phyloP scores from a whole-genome alignment of 2,113 vertebrate species.

The Laticauda colubrina region DNA sequence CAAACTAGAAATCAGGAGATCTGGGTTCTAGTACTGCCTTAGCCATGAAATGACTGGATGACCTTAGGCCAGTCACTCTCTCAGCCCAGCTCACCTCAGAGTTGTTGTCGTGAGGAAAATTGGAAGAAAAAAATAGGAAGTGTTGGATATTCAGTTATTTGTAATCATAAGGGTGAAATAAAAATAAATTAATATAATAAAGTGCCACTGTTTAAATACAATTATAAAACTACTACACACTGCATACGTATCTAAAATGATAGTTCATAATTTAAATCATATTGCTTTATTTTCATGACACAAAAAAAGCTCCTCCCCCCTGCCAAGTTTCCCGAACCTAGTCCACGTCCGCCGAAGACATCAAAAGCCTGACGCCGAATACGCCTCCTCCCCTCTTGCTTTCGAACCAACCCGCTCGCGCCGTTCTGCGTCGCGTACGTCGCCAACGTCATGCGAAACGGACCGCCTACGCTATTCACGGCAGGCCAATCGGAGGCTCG shows the following conservation, averaged over 20 bases:
- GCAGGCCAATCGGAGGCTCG: slow-evolving; percentile 30
- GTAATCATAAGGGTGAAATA: not conserved
- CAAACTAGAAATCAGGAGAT: not conserved
- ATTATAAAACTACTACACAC: not conserved
- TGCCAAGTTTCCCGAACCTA: not conserved
- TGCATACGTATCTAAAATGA: not conserved
- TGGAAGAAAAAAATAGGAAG: not conserved
- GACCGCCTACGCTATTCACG: not conserved
- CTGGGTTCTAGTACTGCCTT: not conserved
- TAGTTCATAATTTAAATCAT: not conserved
- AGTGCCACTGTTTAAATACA: not conserved
- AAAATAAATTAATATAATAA: not conserved
- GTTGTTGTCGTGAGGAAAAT: not conserved
- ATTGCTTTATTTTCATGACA: not conserved
- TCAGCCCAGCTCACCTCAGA: not conserved
- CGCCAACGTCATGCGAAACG: not conserved
- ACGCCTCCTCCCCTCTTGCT: no score
- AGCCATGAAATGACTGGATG: not conserved
- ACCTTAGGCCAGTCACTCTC: not conserved
- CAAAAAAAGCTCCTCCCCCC: not conserved
- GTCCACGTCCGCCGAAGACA: not conserved
- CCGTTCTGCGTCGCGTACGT: slow-evolving; percentile 50
- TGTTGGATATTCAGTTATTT: not conserved
- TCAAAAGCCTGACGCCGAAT: not conserved
- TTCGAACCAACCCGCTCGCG: slow-evolving; percentile 40